These are phyloP conservation scores for Aptenodytes forsteri DNA, from an alignment of 2,113 vertebrate species.

Conservation along the genomic window DNA sequence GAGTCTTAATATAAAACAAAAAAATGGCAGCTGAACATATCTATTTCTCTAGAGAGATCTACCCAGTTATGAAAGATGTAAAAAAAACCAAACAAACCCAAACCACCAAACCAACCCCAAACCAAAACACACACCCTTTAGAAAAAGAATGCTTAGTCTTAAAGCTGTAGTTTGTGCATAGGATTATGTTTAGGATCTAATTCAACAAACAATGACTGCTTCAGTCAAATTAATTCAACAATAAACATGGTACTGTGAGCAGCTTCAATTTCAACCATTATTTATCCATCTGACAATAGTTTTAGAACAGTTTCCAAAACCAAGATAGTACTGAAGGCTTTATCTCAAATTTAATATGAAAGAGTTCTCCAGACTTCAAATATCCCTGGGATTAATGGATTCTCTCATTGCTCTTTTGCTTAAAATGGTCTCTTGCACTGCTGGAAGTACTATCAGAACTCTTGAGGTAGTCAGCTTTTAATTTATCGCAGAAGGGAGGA, in stretches of 20 bases:
- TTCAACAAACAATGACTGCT: background rate
- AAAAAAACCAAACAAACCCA: background rate
- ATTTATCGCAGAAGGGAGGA: slow-evolving; percentile 46
- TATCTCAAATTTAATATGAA: slow-evolving; percentile 28
- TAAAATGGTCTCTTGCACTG: slow-evolving; percentile 47
- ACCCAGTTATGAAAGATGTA: background rate
- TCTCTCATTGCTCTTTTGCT: slow-evolving; percentile 34
- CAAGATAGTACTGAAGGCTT: background rate
- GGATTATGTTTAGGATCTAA: background rate
- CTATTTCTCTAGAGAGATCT: background rate
- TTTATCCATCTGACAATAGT: background rate
- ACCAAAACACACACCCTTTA: background rate
- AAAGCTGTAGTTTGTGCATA: background rate
- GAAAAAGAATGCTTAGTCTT: background rate
- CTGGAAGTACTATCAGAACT: slow-evolving; percentile 50
- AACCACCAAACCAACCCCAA: background rate
- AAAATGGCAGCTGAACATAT: background rate
- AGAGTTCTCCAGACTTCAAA: slow-evolving; percentile 25
- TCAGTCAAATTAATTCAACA: slow-evolving; percentile 16
- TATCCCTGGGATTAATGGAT: slow-evolving; percentile 25
- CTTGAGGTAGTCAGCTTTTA: slow-evolving; percentile 54
- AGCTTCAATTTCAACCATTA: background rate
- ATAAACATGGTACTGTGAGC: background rate
- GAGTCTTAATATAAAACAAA: background rate
- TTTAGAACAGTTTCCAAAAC: slow-evolving; percentile 5